Percentiles rank a stretch among this genome's conserved stretches.
Evolutionary conservation across 2,888 invertebrate species (phyloP).

Genomic region (Flabesymbios commensalis): DNA sequence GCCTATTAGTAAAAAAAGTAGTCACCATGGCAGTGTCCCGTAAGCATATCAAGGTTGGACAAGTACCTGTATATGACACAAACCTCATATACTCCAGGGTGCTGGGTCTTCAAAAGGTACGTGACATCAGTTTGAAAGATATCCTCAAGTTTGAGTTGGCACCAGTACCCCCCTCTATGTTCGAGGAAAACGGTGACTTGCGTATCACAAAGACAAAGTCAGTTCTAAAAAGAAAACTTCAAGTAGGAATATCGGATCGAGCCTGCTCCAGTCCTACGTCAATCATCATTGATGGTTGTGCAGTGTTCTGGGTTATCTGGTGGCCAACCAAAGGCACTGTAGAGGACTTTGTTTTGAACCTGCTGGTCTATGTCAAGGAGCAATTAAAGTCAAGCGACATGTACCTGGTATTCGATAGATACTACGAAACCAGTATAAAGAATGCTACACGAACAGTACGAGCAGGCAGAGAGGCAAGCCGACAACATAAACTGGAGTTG

Average conservation of each 20-base stretch:
- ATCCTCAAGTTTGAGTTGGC: slow-evolving; percentile 8
- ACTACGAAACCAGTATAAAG: no score
- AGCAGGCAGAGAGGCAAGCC: no score
- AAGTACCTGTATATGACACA: slow-evolving; percentile 7
- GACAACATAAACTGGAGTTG: no score
- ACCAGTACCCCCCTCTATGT: slow-evolving; percentile 14
- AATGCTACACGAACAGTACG: no score
- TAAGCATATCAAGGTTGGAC: slow-evolving; percentile 9
- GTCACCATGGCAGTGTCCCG: slow-evolving; percentile 15
- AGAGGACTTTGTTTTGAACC: no score
- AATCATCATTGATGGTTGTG: slow-evolving; percentile 15
- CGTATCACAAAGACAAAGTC: slow-evolving; percentile 13
- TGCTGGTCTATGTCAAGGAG: background rate
- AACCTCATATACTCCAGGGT: slow-evolving; percentile 17
- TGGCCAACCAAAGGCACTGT: no score
- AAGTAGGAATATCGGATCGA: slow-evolving; percentile 9
- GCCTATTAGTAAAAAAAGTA: background rate
- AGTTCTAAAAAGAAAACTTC: slow-evolving; percentile 14
- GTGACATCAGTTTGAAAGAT: slow-evolving; percentile 10
- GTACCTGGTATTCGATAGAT: no score
- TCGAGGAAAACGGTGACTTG: slow-evolving; percentile 14
- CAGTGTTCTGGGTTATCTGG: slow-evolving; percentile 11
- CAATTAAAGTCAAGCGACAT: no score
- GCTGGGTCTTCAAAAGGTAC: slow-evolving; percentile 7
- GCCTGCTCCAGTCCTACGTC: background rate